Percentiles rank a stretch among this genome's conserved stretches.
phyloP scores from a whole-genome alignment of 2,888 invertebrate genomes.

The Archaeoteleia sp. region DNA sequence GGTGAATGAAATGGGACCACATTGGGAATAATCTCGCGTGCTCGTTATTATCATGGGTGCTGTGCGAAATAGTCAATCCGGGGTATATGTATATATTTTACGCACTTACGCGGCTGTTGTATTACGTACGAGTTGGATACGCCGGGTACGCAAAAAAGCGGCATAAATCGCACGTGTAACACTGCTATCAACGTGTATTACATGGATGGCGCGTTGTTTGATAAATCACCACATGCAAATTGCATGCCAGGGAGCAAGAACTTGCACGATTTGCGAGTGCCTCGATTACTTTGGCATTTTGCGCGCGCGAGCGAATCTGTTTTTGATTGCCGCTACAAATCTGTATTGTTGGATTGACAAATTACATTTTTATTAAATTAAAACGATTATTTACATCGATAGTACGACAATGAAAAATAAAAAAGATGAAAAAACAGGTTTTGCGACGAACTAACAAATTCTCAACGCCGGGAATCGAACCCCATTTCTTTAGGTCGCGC shows the following conservation, averaged over 20 bases:
- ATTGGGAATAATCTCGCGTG: slow-evolving; percentile 20
- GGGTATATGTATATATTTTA: slow-evolving; percentile 22
- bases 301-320: slow-evolving; percentile 33
- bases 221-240: slow-evolving; percentile 73
- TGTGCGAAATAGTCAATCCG: slow-evolving; percentile 12
- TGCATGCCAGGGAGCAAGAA: slow-evolving; percentile 48
- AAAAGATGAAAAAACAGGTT: no score
- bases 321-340: no score
- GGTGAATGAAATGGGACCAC: slow-evolving; percentile 20
- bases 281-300: slow-evolving; percentile 45
- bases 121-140: slow-evolving; percentile 27
- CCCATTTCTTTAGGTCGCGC: no score
- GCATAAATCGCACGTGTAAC: slow-evolving; percentile 70
- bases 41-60: slow-evolving; percentile 12
- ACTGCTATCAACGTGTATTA: slow-evolving; percentile 73
- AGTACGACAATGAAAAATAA: no score
- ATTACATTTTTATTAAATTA: no score
- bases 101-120: slow-evolving; percentile 37
- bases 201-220: slow-evolving; percentile 71
- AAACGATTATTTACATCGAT: no score
- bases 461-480: no score
- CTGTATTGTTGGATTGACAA: no score
- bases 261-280: slow-evolving; percentile 43
- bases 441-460: no score
- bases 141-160: slow-evolving; percentile 54